Base-by-base conservation (phyloP, 2,888 invertebrate species). In the Epinotia demarniana region DNA sequence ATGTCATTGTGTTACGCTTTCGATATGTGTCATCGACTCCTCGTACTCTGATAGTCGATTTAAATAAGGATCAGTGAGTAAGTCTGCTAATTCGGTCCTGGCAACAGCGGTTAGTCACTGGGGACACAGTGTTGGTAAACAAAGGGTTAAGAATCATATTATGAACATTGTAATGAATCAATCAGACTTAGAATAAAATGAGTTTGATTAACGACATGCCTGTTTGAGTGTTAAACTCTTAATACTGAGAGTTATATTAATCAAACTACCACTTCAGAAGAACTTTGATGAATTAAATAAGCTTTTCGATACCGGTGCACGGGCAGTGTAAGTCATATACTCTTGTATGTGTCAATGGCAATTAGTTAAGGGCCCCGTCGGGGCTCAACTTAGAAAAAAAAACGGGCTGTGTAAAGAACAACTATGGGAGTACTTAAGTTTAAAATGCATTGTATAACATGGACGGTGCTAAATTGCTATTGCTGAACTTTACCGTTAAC, bases 1-100 rank as follows among this genome's bases (percentile, higher is more conserved):
- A 8, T 62, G 39, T 39, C 16, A 66, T 27, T n/a, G 12, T 19
- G 12, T 62, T 18, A 27, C 46, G 18, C 53, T 39, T 9, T 39
- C 39, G 39, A 39, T 12, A 46, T 49, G 61, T 71, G 63, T 69
- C 75, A 70, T 53, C 53, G n/a, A n/a, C n/a, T n/a, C n/a, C n/a
- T n/a, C n/a, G 43, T 60, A 33, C 60, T 16, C 39, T 66, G 60
- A 64, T 53, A 60, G 61, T 13, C 27, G 66, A 66, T 62, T 55
- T 66, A 66, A 67, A 75, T 67, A 61, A 39, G 61, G 72, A 67
- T 57, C 66, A 27, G 72, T 75, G 75, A 75, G 60, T 75, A 72
- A 75, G 43, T 2, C 55, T n/a, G 55, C 66, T 75, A 72, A 67
- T 62, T 67, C 55, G n/a, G 72, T 55, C 71, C 46, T 61, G 70